Evolutionary conservation across 2,888 invertebrate genomes (phyloP).

Genomic region (Eupithecia inturbata): DNA sequence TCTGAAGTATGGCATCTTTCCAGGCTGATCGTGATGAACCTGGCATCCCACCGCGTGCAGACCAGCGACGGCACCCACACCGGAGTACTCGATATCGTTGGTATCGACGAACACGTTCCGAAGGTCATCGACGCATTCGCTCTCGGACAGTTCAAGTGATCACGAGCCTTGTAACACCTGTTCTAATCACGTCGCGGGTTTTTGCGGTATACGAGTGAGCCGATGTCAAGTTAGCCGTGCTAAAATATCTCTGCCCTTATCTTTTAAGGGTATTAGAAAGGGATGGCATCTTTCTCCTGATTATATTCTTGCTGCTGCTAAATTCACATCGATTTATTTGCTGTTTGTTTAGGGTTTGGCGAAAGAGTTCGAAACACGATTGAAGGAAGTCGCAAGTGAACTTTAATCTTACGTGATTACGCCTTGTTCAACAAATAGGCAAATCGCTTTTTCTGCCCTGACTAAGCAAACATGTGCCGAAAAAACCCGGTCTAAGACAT

Average conservation of each 20-base stretch:
- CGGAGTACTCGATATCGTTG: constrained; percentile 85
- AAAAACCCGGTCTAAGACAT: neutral
- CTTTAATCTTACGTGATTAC: neutral
- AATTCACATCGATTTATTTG: neutral
- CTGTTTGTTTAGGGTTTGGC: neutral
- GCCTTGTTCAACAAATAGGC: neutral
- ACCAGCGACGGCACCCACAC: constrained; percentile 78
- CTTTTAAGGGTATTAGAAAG: neutral
- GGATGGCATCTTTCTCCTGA: neutral
- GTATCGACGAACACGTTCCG: constrained; percentile 86
- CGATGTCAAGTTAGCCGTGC: neutral
- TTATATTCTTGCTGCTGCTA: neutral
- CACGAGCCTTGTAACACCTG: constrained; percentile 5
- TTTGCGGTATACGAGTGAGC: neutral
- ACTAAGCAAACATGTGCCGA: neutral
- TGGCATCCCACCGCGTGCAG: constrained; percentile 80
- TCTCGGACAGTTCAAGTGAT: constrained; percentile 79
- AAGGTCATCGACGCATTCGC: constrained; percentile 86
- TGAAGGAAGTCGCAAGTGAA: neutral
- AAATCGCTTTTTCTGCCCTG: neutral
- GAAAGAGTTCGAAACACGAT: neutral
- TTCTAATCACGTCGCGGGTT: constrained; percentile 1
- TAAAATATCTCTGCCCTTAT: neutral
- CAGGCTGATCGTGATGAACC: constrained; percentile 85
- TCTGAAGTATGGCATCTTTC: constrained; percentile 29